Conservation (phyloP, 2,113 vertebrate species). For the Alouatta palliata region DNA sequence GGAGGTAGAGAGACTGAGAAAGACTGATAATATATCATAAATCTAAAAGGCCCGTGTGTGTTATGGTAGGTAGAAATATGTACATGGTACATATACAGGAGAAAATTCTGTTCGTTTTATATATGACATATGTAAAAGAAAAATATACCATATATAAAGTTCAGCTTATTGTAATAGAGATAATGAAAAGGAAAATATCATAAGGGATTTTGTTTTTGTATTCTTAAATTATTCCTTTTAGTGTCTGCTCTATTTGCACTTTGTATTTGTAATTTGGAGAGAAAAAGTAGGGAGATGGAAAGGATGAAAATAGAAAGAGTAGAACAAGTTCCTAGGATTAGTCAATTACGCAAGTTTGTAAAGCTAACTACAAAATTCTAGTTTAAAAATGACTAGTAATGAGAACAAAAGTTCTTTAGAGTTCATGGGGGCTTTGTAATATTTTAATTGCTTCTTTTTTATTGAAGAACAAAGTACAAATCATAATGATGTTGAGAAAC, state of each 20-base stretch:
- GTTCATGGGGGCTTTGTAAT: constrained; percentile 71
- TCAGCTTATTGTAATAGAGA: background rate
- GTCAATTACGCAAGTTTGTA: constrained; percentile 37
- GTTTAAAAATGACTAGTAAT: constrained; percentile 70
- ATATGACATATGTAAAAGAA: background rate
- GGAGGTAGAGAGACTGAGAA: background rate
- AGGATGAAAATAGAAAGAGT: constrained; percentile 44
- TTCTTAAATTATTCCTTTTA: background rate
- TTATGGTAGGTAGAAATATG: background rate
- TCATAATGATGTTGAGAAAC: constrained; percentile 78
- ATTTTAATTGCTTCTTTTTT: constrained; percentile 73
- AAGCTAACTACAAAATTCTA: constrained; percentile 50
- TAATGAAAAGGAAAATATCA: background rate
- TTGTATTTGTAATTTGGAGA: background rate
- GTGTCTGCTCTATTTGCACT: background rate
- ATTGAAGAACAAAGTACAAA: constrained; percentile 79
- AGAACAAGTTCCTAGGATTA: constrained; percentile 37
- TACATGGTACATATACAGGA: background rate
- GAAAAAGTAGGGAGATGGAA: background rate
- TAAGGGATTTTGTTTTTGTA: background rate
- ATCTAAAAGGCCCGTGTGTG: background rate
- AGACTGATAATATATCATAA: background rate
- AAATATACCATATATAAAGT: background rate
- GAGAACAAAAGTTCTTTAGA: constrained; percentile 77
- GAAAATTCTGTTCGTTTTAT: background rate